Conservation (phyloP, 1,140 invertebrate species). For the Metopolophium dirhodum region DNA sequence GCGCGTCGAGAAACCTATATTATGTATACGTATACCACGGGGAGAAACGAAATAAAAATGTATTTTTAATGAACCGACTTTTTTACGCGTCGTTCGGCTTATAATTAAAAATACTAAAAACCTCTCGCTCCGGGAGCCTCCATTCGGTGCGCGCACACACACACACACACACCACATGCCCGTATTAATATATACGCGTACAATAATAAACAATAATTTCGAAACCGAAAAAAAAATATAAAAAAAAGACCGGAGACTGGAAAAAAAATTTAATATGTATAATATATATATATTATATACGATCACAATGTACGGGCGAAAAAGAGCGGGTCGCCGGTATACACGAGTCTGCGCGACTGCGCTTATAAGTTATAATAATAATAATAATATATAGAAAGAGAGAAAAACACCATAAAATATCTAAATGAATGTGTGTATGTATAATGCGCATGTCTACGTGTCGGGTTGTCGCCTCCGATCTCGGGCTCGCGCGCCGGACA, state of each 20-base stretch:
- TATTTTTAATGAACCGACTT: conserved; percentile 55
- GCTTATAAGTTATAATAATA: not conserved
- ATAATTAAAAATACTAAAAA: conserved; percentile 55
- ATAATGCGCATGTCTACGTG: not conserved
- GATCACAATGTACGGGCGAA: conserved; percentile 34
- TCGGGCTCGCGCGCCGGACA: conserved; percentile 31
- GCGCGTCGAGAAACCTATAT: not conserved
- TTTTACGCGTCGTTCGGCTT: conserved; percentile 46
- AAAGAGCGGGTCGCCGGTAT: not conserved
- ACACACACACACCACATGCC: not conserved
- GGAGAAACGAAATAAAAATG: conserved; percentile 55
- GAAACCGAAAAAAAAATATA: conserved; percentile 6
- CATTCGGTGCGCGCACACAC: not conserved
- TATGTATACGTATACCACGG: not conserved
- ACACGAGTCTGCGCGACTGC: not conserved
- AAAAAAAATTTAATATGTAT: conserved; percentile 14
- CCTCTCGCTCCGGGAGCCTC: conserved; percentile 37
- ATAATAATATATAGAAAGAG: not conserved
- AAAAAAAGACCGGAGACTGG: conserved; percentile 13
- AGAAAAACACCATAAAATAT: conserved; percentile 37
- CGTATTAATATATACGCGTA: not conserved
- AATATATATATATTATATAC: not conserved
- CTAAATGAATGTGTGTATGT: not conserved
- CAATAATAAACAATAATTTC: conserved; percentile 44
- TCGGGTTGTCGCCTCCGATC: conserved; percentile 56